Evolutionary conservation across 1,140 invertebrate species (phyloP), one percentile per base, ranked within the genome.

Genomic region (Heterodera carotae): DNA sequence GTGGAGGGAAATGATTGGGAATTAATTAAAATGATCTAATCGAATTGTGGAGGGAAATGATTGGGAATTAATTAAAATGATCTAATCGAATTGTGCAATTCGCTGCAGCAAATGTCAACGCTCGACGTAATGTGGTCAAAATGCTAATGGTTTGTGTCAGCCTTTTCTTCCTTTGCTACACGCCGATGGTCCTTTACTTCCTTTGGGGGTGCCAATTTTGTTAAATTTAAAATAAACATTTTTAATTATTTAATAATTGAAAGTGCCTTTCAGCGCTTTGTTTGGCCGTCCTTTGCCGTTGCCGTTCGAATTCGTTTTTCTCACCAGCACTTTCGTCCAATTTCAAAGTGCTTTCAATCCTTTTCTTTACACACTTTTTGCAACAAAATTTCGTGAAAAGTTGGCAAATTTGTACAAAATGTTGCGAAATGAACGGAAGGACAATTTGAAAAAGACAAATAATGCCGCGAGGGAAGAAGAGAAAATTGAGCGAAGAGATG

Each of bases 351-450:
- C 75, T 18, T 76, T 76, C 27, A 76, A 76, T 25, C 75, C 75
- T 25, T 76, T 76, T 69, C 71, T 76, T n/a, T 76, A 76, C 75
- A 76, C 75, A 15, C 33, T 76, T 29, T 76, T 76, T 59, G 64
- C 75, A 22, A 76, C 34, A 48, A 27, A 68, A 74, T 76, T 76
- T 36, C 53, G 75, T 31, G 75, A 76, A 74, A 74, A 74, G 64
- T 56, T 74, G 25, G 36, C 43, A 15, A 56, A 59, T 29, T 60
- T 74, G 27, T 10, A 18, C 4, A 53, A 53, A 53, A 18, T 10
- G 12, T 4, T 18, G 18, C 48, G 18, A 53, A 53, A 53, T 18
- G 0, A 53, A 53, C 48, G 48, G 48, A 53, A 22, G 48, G 48
- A 53, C 48, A 53, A 53, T 22, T 66, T 66, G 27, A 29, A 22